Conservation (phyloP, 2,888 invertebrate species). For the Abrostola tripartita region DNA sequence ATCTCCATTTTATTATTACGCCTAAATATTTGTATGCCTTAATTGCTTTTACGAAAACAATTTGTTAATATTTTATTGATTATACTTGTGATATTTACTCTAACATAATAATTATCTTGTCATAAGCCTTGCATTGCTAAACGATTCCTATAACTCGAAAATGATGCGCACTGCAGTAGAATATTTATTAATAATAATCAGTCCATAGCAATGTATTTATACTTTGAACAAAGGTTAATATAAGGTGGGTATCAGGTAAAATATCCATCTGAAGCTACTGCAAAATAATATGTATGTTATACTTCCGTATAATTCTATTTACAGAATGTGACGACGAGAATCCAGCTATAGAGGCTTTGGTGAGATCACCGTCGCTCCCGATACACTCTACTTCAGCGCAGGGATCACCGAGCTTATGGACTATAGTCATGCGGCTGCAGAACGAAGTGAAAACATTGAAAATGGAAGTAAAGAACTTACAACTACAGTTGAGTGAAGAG, state of each 20-base stretch:
- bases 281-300: constrained; percentile 48
- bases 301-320: constrained; percentile 68
- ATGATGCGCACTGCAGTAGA: constrained; percentile 14
- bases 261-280: constrained; percentile 45
- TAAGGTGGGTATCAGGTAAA: constrained; percentile 65
- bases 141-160: constrained; percentile 15
- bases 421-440: constrained; percentile 93
- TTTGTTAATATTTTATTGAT: constrained; percentile 32
- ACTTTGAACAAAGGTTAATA: constrained; percentile 32
- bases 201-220: constrained; percentile 22
- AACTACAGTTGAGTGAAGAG: constrained; percentile 91
- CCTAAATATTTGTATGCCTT: constrained; percentile 17
- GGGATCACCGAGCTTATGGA: constrained; percentile 90
- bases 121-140: constrained; percentile 19
- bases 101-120: constrained; percentile 31
- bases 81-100: constrained; percentile 35
- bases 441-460: constrained; percentile 91
- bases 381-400: constrained; percentile 76
- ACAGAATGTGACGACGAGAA: constrained; percentile 86
- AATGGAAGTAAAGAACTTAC: constrained; percentile 88
- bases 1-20: constrained; percentile 23
- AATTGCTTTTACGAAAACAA: constrained; percentile 17
- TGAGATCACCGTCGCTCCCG: constrained; percentile 84
- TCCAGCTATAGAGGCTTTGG: constrained; percentile 79
- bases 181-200: constrained; percentile 2